A percentile compares a stretch with the other conserved stretches of the same genome.
Conservation (phyloP, 2,797 vertebrate genomes). For the Selene dorsalis region DNA sequence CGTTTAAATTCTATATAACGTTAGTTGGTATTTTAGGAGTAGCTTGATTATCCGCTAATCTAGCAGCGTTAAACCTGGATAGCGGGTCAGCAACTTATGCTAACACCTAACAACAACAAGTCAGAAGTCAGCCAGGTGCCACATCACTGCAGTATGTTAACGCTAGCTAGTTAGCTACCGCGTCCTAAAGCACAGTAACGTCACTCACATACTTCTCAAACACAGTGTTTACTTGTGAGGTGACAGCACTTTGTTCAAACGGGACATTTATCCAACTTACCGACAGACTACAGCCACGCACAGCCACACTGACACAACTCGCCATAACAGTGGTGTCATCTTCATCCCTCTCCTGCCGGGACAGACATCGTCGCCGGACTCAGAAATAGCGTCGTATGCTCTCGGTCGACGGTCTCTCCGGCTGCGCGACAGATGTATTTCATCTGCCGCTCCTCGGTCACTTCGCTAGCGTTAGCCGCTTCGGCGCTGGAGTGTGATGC, state of each 20-base stretch:
- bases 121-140: conserved; percentile 74
- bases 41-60: not conserved
- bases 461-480: not conserved
- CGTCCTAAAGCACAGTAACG: not conserved
- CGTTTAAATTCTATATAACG: not conserved
- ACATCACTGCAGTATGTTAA: conserved; percentile 66
- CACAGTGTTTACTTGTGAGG: not conserved
- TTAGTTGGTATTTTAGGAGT: not conserved
- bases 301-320: conserved; percentile 74
- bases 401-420: not conserved
- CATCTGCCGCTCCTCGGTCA: not conserved
- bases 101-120: conserved; percentile 33
- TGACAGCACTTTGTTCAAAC: fast-evolving
- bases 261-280: conserved; percentile 63
- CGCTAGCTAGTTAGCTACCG: conserved; percentile 23
- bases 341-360: conserved; percentile 79
- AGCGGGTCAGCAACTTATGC: not conserved
- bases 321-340: conserved; percentile 73
- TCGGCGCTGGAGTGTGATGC: conserved; percentile 43
- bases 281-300: conserved; percentile 64
- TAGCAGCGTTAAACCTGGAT: not conserved
- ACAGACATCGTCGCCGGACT: conserved; percentile 72
- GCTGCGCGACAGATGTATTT: not conserved
- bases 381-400: conserved; percentile 18
- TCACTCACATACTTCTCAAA: not conserved